A percentile compares a stretch with the other conserved stretches of the same genome.
These are phyloP conservation scores for Episyrphus balteatus DNA, from an alignment of 1,140 invertebrate species.

Conservation along the genomic window DNA sequence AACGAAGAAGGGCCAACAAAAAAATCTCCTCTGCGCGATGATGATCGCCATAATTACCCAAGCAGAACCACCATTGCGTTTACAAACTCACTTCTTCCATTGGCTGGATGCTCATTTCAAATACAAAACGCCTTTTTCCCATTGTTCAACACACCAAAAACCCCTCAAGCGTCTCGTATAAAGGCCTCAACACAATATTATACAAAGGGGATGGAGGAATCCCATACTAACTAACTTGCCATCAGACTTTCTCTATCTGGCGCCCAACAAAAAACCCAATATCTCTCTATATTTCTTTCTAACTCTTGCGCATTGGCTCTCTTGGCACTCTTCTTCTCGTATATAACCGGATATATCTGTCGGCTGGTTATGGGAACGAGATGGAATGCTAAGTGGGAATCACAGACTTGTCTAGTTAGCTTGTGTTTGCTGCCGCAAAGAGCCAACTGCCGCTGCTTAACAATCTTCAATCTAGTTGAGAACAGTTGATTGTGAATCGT, in stretches of 20 bases:
- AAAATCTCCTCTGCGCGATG: slow-evolving; percentile 15
- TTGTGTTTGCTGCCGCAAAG: too few species aligned
- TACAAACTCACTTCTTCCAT: slow-evolving; percentile 5
- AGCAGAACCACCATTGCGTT: slow-evolving; percentile 35
- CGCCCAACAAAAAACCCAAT: too few species aligned
- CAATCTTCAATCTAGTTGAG: slow-evolving; percentile 38
- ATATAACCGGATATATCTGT: too few species aligned
- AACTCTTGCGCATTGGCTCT: too few species aligned
- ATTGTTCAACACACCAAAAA: slow-evolving; percentile 2
- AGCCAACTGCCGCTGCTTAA: slow-evolving; percentile 9
- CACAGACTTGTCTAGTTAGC: slow-evolving; percentile 36
- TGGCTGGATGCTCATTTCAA: not conserved
- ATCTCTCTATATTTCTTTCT: too few species aligned
- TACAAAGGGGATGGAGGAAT: too few species aligned
- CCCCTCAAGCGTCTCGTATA: not conserved
- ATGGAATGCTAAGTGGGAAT: too few species aligned
- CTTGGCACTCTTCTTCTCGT: too few species aligned
- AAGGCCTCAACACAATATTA: not conserved
- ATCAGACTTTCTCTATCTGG: too few species aligned
- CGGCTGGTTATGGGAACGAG: too few species aligned
- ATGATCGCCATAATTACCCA: slow-evolving; percentile 38
- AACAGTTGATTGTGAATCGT: slow-evolving; percentile 36
- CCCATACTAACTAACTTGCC: too few species aligned
- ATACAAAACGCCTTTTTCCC: not conserved
- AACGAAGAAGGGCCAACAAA: not conserved